Conservation (phyloP, 1,140 invertebrate species). For the Lasioglossum baleicum region DNA sequence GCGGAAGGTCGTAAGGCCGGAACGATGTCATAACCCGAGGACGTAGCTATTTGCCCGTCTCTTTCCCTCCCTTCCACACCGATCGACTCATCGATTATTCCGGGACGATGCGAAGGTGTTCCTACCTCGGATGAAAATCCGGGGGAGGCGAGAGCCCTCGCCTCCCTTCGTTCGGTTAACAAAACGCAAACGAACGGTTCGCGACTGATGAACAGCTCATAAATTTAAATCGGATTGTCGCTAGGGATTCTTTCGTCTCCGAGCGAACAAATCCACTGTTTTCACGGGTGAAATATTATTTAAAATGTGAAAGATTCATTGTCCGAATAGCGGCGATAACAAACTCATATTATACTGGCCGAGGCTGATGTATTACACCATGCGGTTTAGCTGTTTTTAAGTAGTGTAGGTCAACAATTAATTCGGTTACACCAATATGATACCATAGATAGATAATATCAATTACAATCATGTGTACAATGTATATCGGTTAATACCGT, state of each 20-base stretch:
- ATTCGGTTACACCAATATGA: too few relatives aligned
- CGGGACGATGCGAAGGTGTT: background rate
- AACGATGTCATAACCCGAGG: slow-evolving; percentile 41
- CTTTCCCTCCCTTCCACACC: background rate
- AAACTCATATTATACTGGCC: too few relatives aligned
- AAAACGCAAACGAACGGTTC: slow-evolving; percentile 34
- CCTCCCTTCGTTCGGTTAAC: slow-evolving; percentile 9
- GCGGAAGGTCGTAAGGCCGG: slow-evolving; percentile 37
- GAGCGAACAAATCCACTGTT: background rate
- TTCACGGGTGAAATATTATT: background rate
- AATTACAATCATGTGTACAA: too few relatives aligned
- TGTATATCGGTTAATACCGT: too few relatives aligned
- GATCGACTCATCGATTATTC: slow-evolving; percentile 48
- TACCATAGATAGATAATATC: too few relatives aligned
- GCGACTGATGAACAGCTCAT: slow-evolving; percentile 32
- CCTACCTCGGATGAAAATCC: background rate
- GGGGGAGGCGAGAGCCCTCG: too few relatives aligned
- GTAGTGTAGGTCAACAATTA: background rate
- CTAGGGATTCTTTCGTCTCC: slow-evolving; percentile 1
- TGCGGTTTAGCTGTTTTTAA: background rate
- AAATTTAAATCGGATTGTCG: slow-evolving; percentile 44
- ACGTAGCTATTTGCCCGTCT: slow-evolving; percentile 41
- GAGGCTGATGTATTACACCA: too few relatives aligned
- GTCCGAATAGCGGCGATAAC: background rate
- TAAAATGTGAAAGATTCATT: background rate